These are phyloP conservation scores for Seira musarum DNA, from an alignment of 2,888 invertebrate species.

Conservation along the genomic window DNA sequence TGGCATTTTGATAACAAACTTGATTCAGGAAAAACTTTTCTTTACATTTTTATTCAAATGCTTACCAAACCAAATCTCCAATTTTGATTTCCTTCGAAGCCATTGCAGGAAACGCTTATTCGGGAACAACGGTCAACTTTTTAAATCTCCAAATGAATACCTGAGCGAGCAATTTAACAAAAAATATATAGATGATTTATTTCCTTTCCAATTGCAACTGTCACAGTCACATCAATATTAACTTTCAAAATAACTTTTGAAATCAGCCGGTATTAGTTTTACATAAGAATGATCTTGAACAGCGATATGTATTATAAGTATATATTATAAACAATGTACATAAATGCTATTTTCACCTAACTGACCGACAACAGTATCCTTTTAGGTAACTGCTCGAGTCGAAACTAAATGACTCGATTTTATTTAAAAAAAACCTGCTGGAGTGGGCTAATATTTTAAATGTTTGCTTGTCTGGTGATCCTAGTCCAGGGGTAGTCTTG, in stretches of 20 bases:
- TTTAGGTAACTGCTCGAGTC: not conserved
- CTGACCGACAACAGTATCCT: not conserved
- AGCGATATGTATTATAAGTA: not conserved
- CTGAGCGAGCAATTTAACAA: too few species aligned
- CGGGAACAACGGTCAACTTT: not conserved
- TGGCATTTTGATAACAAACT: slow-evolving; percentile 8
- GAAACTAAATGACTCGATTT: not conserved
- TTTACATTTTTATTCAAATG: slow-evolving; percentile 55
- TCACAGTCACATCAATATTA: not conserved
- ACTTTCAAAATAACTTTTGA: not conserved
- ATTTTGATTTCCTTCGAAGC: slow-evolving; percentile 79
- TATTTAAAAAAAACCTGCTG: not conserved
- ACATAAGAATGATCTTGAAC: not conserved
- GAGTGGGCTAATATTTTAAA: not conserved
- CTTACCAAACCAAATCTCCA: slow-evolving; percentile 82
- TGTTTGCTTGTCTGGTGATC: not conserved
- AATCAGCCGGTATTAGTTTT: not conserved
- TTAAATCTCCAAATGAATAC: not conserved
- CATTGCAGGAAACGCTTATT: slow-evolving; percentile 18
- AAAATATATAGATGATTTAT: not conserved
- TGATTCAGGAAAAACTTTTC: not conserved
- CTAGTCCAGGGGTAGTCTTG: not conserved
- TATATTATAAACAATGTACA: not conserved
- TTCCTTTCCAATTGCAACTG: not conserved
- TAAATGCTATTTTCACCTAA: not conserved